These are phyloP conservation scores for Anabas testudineus DNA, from an alignment of 2,797 vertebrate genomes.

Conservation along the genomic window DNA sequence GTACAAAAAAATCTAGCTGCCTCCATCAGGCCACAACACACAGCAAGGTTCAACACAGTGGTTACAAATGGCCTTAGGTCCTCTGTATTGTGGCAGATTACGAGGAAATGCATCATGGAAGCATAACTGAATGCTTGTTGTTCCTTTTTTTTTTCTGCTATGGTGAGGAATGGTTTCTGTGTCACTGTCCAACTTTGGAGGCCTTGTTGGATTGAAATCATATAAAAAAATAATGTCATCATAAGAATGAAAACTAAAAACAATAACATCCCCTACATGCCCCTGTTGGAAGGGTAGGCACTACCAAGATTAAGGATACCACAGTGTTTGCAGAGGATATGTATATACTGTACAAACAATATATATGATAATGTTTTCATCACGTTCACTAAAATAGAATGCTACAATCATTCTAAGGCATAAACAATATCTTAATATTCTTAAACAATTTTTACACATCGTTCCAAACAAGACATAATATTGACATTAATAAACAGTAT, in stretches of 20 bases:
- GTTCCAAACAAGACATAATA: constrained; percentile 99
- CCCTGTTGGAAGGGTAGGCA: constrained; percentile 99
- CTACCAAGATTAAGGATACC: constrained; percentile 99
- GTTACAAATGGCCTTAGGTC: constrained; percentile 94
- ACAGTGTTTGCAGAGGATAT: constrained; percentile 99
- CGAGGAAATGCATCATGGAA: constrained; percentile 84
- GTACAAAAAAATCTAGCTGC: constrained; percentile 99
- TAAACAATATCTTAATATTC: constrained; percentile 98
- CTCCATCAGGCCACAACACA: constrained; percentile 97
- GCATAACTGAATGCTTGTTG: constrained; percentile 83
- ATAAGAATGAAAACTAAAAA: constrained; percentile 85
- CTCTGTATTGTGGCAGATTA: constrained; percentile 92
- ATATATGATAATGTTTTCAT: constrained; percentile 92
- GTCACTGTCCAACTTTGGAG: constrained; percentile 91
- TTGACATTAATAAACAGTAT: constrained; percentile 99
- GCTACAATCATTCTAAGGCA: constrained; percentile 99
- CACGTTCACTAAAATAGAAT: constrained; percentile 99
- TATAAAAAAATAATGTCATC: constrained; percentile 85
- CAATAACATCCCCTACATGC: constrained; percentile 98
- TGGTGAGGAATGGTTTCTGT: constrained; percentile 85
- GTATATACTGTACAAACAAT: constrained; percentile 98
- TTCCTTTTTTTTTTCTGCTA: constrained; percentile 81
- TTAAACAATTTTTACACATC: constrained; percentile 99
- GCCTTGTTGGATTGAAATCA: constrained; percentile 95
- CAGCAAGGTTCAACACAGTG: constrained; percentile 97